A percentile compares a stretch with the other conserved stretches of the same genome.
These are phyloP conservation scores for Palloptera scutellata DNA, from an alignment of 2,888 invertebrate species.

Conservation along the genomic window DNA sequence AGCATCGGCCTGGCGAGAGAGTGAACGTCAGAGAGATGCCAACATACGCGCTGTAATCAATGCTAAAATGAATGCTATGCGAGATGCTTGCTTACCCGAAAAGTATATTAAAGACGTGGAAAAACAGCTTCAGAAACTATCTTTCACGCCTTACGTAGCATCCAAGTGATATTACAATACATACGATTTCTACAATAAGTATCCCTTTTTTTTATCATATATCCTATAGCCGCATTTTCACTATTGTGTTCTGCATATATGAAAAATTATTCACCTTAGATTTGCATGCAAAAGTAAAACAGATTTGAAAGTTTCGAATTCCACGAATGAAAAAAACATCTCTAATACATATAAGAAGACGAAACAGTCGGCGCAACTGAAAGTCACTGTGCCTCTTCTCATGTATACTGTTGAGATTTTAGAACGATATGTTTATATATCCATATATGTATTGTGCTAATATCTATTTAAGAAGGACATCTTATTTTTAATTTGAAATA, in stretches of 20 bases:
- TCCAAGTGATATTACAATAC: constrained; percentile 13
- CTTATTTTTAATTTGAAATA: background rate
- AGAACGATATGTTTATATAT: background rate
- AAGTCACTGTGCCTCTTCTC: too few relatives aligned
- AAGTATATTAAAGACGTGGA: constrained; percentile 63
- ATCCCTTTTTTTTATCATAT: too few relatives aligned
- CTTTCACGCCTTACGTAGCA: constrained; percentile 38
- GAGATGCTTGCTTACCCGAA: constrained; percentile 61
- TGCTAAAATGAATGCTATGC: constrained; percentile 60
- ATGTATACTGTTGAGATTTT: too few relatives aligned
- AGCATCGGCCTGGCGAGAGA: constrained; percentile 56
- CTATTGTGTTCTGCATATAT: too few relatives aligned
- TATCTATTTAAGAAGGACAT: background rate
- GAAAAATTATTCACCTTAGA: too few relatives aligned
- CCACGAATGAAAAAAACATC: too few relatives aligned
- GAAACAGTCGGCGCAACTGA: too few relatives aligned
- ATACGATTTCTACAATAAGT: too few relatives aligned
- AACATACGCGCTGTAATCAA: constrained; percentile 60
- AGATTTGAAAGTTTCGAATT: too few relatives aligned
- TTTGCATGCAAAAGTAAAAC: too few relatives aligned
- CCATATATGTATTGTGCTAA: background rate
- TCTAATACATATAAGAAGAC: too few relatives aligned
- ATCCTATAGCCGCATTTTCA: too few relatives aligned
- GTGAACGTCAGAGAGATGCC: constrained; percentile 56
- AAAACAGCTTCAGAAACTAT: constrained; percentile 49